Evolutionary conservation across 2,888 invertebrate species (phyloP).

Genomic region (Melanchra persicariae): DNA sequence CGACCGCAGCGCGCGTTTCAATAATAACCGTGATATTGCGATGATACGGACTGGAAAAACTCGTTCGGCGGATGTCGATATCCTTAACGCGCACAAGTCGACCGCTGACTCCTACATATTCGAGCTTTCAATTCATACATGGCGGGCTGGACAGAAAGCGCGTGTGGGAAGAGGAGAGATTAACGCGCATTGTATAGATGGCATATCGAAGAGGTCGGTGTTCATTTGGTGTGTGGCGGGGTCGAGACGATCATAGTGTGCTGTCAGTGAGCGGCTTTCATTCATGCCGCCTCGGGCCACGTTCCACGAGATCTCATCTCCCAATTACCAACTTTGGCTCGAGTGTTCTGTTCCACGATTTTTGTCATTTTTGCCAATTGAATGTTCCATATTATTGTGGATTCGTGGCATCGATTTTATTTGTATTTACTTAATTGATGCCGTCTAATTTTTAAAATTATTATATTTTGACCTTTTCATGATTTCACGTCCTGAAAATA

Average conservation of each 20-base stretch:
- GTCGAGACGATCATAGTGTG: constrained; percentile 79
- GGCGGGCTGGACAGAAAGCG: constrained; percentile 51
- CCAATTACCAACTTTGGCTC: constrained; percentile 87
- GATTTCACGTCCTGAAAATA: not conserved
- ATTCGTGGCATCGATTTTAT: constrained; percentile 15
- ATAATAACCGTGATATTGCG: constrained; percentile 91
- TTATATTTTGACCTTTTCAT: not conserved
- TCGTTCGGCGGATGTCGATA: constrained; percentile 90
- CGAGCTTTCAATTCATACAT: constrained; percentile 67
- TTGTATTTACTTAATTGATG: not conserved
- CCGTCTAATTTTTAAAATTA: not conserved
- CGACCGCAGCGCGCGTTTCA: constrained; percentile 88
- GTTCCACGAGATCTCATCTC: constrained; percentile 90
- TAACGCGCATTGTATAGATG: constrained; percentile 71
- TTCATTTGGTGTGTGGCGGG: constrained; percentile 74
- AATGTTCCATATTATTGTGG: constrained; percentile 44
- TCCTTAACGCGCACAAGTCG: constrained; percentile 85
- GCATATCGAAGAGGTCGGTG: constrained; percentile 56
- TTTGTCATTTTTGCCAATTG: constrained; percentile 85
- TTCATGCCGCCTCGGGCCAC: constrained; percentile 89
- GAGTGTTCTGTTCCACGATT: constrained; percentile 83
- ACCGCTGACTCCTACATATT: constrained; percentile 64
- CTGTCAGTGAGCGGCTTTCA: constrained; percentile 88
- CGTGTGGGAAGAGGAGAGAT: not conserved
- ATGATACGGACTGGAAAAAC: constrained; percentile 91